Conservation (phyloP, 2,113 vertebrate species). For the Pangasianodon gigas region DNA sequence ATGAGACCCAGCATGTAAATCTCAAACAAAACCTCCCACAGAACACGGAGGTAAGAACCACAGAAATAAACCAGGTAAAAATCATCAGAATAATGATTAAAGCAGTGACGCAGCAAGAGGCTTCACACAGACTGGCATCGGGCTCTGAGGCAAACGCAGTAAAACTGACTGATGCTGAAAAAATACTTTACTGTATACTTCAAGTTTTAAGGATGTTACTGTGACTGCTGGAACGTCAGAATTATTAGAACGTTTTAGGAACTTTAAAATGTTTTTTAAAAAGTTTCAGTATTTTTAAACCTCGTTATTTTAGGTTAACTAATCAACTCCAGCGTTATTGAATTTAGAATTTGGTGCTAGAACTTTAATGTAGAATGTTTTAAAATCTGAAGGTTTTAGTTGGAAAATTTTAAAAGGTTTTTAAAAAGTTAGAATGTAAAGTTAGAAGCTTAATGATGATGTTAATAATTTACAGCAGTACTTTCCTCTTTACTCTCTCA, state of each 20-base stretch:
- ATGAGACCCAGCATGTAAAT: not conserved
- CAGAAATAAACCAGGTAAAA: not conserved
- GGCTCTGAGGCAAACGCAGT: not conserved
- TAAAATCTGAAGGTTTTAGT: not conserved
- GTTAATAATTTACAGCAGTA: not conserved
- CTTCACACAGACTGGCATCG: not conserved
- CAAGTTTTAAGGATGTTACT: not conserved
- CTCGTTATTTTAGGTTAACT: not conserved
- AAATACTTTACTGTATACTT: not conserved
- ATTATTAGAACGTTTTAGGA: not conserved
- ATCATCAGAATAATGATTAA: not conserved
- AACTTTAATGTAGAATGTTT: not conserved
- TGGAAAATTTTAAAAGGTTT: not conserved
- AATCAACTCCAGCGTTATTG: no score
- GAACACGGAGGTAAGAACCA: not conserved
- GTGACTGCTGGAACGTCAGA: not conserved
- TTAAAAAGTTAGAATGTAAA: not conserved
- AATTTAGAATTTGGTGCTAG: not conserved
- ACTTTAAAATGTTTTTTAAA: not conserved
- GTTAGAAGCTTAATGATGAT: not conserved
- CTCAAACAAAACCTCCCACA: not conserved
- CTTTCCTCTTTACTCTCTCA: no score
- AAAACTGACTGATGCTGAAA: no score
- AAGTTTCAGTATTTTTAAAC: not conserved
- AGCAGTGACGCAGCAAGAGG: not conserved